phyloP scores from a whole-genome alignment of 1,140 invertebrate genomes.

The Macrotrachela quadricornifera region DNA sequence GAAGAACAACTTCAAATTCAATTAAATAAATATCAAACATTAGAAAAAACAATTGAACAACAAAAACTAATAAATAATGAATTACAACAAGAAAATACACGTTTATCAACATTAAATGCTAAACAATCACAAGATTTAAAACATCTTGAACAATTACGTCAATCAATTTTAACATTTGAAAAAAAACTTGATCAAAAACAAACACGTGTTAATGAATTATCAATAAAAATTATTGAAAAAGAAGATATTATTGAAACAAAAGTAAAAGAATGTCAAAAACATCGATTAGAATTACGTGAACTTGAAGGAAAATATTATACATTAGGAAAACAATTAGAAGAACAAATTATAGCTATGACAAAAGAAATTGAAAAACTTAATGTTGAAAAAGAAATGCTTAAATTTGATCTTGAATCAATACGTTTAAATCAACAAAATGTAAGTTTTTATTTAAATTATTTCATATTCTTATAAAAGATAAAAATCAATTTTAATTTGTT shows the following conservation, averaged over 20 bases:
- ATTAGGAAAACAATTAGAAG: background rate
- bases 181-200: conserved; percentile 2
- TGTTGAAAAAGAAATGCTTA: conserved; percentile 3
- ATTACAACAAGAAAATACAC: background rate
- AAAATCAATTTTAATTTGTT: no score
- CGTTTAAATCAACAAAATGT: background rate
- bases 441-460: no score
- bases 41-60: no score
- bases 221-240: background rate
- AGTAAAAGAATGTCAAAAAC: conserved; percentile 3
- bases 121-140: conserved; percentile 2
- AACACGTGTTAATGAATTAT: background rate
- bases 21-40: no score
- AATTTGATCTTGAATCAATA: background rate
- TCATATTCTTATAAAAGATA: no score
- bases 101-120: background rate
- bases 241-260: conserved; percentile 1
- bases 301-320: background rate
- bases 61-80: background rate
- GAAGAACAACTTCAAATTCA: no score
- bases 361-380: background rate
- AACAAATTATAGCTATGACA: background rate
- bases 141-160: background rate
- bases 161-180: background rate
- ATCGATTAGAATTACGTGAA: background rate